A percentile compares a stretch with the other conserved stretches of the same genome.
Conservation (phyloP, 1,140 invertebrate species). For the Plutomurus gul region DNA sequence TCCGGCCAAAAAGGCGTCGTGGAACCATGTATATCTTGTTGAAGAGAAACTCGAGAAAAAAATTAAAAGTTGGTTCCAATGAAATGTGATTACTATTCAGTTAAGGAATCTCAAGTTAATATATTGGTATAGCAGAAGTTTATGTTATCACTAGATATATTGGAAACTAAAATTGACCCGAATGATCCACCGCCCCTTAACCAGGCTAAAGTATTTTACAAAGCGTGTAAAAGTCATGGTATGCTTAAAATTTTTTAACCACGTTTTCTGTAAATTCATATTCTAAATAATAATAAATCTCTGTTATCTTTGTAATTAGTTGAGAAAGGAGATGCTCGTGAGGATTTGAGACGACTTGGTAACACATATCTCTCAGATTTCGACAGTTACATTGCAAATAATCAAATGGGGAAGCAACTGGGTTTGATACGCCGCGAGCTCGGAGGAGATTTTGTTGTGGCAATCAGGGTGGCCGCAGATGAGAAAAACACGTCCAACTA, state of each 20-base stretch:
- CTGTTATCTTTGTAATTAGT: not conserved
- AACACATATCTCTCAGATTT: not conserved
- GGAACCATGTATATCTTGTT: conserved; percentile 37
- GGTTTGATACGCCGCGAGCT: conserved; percentile 23
- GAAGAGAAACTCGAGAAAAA: conserved; percentile 30
- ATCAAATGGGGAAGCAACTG: conserved; percentile 34
- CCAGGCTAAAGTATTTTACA: conserved; percentile 35
- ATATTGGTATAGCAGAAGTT: no score
- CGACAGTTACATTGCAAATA: not conserved
- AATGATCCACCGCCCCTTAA: conserved; percentile 33
- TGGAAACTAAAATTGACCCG: not conserved
- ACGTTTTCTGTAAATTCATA: no score
- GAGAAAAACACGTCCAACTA: conserved; percentile 40
- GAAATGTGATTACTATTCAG: no score
- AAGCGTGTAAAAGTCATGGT: not conserved
- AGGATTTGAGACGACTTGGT: not conserved
- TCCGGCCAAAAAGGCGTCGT: conserved; percentile 45
- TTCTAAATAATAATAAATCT: no score
- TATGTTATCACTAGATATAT: not conserved
- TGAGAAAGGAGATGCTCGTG: not conserved
- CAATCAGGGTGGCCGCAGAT: conserved; percentile 12
- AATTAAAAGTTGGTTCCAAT: conserved; percentile 20
- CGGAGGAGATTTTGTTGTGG: conserved; percentile 35
- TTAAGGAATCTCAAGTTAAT: no score
- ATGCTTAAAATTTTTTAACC: no score